Evolutionary conservation across 2,797 vertebrate species (phyloP), one percentile per base, ranked within the genome.

Genomic region (Tenualosa ilisha): DNA sequence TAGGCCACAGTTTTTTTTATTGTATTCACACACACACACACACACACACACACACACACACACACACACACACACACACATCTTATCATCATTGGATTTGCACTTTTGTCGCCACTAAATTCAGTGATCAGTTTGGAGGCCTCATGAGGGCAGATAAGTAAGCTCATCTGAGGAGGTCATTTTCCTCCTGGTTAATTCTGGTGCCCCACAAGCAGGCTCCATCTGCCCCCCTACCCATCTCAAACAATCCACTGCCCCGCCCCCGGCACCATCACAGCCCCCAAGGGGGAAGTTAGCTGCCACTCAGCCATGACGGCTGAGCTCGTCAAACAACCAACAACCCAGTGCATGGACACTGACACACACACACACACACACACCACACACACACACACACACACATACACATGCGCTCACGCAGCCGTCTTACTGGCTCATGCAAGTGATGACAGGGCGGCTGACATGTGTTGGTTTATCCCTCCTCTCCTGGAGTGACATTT

Each of bases 101-200:
- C 6, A 2, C n/a, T n/a, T 24, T n/a, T 63, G 59, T 59, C 6
- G 0, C 3, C n/a, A 63, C 59, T 63, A 7, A 24, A 20, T 22
- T 56, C 1, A 20, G 1, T 56, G 4, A 20, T 56, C 1, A 56
- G 54, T 20, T 4, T 6, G 13, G 86, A 81, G 87, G 85, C 90
- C 86, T 82, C 90, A 87, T 84, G 89, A 91, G 93, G 94, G 93
- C 85, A 83, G 84, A 56, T 83, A 75, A 90, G 81, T 93, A 93
- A 95, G 94, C 90, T 93, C 93, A 95, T 79, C 87, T 85, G 92
- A 89, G 87, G 87, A 85, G 83, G 88, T 92, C 82, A 86, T 49
- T 65, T 88, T 12, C 83, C 40, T 43, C 83, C 87, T 87, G 63
- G 84, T 93, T 91, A 92, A 68, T 50, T 20, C n/a, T 51, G 81